These are phyloP conservation scores for Hymenochirus boettgeri DNA, from an alignment of 2,113 vertebrate species.

Conservation along the genomic window DNA sequence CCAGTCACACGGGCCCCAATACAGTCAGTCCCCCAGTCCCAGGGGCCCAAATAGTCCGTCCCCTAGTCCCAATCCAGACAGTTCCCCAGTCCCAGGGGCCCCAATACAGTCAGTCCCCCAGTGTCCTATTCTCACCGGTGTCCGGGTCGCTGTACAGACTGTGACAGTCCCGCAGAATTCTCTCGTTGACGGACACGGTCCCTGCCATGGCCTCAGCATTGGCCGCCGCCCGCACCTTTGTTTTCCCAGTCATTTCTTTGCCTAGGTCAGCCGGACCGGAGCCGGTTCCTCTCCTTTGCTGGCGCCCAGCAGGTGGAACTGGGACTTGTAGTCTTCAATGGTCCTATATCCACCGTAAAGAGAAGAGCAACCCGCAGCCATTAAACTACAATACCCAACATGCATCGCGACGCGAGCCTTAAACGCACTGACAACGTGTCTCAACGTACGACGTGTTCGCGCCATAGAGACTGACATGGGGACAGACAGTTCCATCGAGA, in stretches of 20 bases:
- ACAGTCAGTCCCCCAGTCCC: too few species aligned
- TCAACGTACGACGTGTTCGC: slow-evolving; percentile 23
- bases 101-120: too few species aligned
- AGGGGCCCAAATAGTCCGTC: too few species aligned
- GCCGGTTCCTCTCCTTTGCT: slow-evolving; percentile 3
- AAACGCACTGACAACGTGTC: background rate
- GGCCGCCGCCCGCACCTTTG: slow-evolving; percentile 62
- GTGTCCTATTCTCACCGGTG: slow-evolving; percentile 58
- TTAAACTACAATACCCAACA: slow-evolving; percentile 16
- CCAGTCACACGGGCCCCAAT: too few species aligned
- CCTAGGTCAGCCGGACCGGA: background rate
- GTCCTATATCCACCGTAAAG: too few species aligned
- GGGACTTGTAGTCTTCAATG: slow-evolving; percentile 20
- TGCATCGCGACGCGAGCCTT: background rate
- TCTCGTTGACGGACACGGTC: slow-evolving; percentile 65
- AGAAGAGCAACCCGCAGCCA: too few species aligned
- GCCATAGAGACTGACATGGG: background rate
- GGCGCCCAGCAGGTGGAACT: background rate
- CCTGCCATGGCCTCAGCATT: slow-evolving; percentile 59
- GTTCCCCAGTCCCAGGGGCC: too few species aligned
- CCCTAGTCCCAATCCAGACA: too few species aligned
- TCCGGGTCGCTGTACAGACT: slow-evolving; percentile 63
- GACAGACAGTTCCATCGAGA: too few species aligned
- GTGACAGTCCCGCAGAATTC: slow-evolving; percentile 70
- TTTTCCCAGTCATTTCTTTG: slow-evolving; percentile 65